These are phyloP conservation scores for Dicycla oo DNA, from an alignment of 2,888 invertebrate species.

Conservation along the genomic window DNA sequence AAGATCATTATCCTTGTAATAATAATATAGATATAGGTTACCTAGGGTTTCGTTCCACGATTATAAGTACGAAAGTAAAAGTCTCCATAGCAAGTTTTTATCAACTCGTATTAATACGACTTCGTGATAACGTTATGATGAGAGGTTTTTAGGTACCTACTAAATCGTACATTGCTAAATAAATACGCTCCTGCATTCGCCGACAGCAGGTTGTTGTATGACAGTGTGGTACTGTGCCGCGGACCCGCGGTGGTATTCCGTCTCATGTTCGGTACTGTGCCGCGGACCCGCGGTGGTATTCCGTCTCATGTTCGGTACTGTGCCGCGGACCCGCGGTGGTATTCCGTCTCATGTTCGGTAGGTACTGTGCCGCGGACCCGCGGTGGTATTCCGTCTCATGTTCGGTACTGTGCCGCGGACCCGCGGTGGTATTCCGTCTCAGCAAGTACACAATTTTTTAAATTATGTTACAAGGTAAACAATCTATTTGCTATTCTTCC, in stretches of 20 bases:
- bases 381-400: background rate
- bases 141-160: background rate
- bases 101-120: conserved; percentile 24
- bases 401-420: background rate
- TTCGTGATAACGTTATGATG: conserved; percentile 13
- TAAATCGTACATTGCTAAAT: background rate
- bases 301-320: background rate
- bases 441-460: too few relatives aligned
- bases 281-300: too few relatives aligned
- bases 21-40: conserved; percentile 32
- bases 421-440: background rate
- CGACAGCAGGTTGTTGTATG: background rate
- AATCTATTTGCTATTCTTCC: background rate
- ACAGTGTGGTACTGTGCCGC: background rate
- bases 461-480: background rate
- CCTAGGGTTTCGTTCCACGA: conserved; percentile 12
- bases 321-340: too few relatives aligned
- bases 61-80: conserved; percentile 27
- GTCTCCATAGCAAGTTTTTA: background rate
- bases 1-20: conserved; percentile 45
- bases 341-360: background rate
- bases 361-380: background rate
- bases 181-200: background rate
- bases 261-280: background rate
- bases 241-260: too few relatives aligned